Base-by-base conservation (phyloP, 1,140 invertebrate genomes). In the Drosophila lini region DNA sequence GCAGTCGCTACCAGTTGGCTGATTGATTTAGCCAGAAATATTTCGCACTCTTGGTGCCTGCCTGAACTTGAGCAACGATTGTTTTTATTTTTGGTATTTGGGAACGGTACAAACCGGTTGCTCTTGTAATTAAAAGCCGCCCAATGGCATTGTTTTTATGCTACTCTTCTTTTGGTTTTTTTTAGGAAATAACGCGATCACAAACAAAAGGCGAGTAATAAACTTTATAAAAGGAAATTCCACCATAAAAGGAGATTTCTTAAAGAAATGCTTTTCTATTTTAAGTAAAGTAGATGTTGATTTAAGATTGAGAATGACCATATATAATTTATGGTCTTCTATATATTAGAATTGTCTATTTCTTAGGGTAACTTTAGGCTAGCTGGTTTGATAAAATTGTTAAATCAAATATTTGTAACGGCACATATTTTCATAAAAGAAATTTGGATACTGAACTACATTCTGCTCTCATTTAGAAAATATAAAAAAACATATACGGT, bases 101-200 rank as follows among this genome's bases (percentile, higher is more conserved):
- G 36, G 22, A 80, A 88, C 80, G 67, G 77, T 78, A 80, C 64
- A 88, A 88, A 90, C 84, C 76, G 80, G 84, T 88, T 86, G 10
- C 44, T 28, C 19, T 45, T n/a, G 64, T 69, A 86, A 82, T 86
- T 86, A 83, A 88, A 73, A 60, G 41, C 62, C 55, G 45, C 41
- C 58, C 22, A 41, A 74, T 67, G 47, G 40, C 44, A 65, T 64
- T 74, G 56, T 69, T 62, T 50, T 80, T 16, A 58, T 50, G n/a
- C 13, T 40, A 41, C 38, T 38, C 47, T 52, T 34, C 5, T 53
- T 53, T 53, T 34, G 36, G 44, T 3, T 2, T 19, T 2, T 19
- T 41, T 68, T 31, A 28, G 34, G 28, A 10, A 41, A 58, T 40
- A 48, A 41, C 34, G 8, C 19, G 34, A 57, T 69, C 42, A 34